Evolutionary conservation across 2,888 invertebrate genomes (phyloP).

Genomic region (Noctua janthina): DNA sequence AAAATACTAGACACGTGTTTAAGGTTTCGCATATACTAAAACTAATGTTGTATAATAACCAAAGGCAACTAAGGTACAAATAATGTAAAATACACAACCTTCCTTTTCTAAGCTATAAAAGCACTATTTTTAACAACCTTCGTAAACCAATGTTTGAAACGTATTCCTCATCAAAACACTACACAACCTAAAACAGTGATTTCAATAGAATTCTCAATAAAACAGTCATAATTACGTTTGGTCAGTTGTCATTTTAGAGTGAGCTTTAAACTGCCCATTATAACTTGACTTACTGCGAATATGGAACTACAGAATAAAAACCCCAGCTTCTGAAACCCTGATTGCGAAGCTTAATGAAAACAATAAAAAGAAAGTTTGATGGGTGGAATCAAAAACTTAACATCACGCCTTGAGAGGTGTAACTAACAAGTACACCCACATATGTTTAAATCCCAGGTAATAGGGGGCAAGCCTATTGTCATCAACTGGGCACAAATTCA

Average conservation of each 20-base stretch:
- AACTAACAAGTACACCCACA: too few species aligned
- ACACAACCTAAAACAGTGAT: conserved; percentile 9
- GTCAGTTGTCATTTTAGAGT: conserved; percentile 37
- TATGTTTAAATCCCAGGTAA: too few species aligned
- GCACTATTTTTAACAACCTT: conserved; percentile 35
- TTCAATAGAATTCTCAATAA: conserved; percentile 37
- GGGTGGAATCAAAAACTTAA: not conserved
- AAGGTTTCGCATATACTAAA: too few species aligned
- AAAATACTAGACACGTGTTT: too few species aligned
- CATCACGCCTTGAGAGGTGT: too few species aligned
- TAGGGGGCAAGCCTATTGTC: too few species aligned
- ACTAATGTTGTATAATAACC: too few species aligned
- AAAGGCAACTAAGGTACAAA: conserved; percentile 11
- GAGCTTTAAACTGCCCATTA: conserved; percentile 13
- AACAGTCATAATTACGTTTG: conserved; percentile 22
- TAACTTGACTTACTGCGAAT: conserved; percentile 35
- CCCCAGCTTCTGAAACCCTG: not conserved
- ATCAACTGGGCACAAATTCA: too few species aligned
- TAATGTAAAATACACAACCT: conserved; percentile 33
- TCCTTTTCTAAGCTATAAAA: conserved; percentile 14
- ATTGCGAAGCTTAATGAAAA: not conserved
- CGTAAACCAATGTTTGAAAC: not conserved
- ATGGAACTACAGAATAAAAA: not conserved
- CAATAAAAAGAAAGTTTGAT: not conserved
- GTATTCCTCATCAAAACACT: not conserved